Conservation (phyloP, 1,140 invertebrate species). For the Cyclargus thomasi region DNA sequence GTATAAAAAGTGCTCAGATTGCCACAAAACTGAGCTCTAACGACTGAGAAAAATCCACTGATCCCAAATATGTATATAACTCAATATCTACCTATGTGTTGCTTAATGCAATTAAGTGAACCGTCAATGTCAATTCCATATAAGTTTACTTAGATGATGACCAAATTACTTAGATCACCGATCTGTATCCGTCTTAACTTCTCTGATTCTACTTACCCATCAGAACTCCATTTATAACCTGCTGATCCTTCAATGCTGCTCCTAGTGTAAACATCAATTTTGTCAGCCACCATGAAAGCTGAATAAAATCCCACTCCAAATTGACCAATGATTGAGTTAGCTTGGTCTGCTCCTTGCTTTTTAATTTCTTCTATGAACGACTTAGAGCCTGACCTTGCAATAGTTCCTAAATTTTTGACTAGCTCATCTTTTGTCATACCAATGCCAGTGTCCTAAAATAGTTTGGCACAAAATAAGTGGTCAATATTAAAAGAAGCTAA, state of each 20-base stretch:
- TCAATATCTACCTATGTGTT: no score
- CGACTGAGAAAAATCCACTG: no score
- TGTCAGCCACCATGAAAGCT: conserved; percentile 96
- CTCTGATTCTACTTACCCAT: conserved; percentile 90
- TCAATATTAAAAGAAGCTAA: no score
- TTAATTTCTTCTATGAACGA: conserved; percentile 93
- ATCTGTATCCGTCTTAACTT: no score
- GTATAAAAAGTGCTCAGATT: no score
- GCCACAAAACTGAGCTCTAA: no score
- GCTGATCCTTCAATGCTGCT: conserved; percentile 78
- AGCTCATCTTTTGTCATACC: conserved; percentile 96
- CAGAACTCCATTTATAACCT: conserved; percentile 90
- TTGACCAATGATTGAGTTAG: conserved; percentile 94
- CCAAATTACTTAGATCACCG: no score
- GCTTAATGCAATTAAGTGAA: no score
- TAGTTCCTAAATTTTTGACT: conserved; percentile 93
- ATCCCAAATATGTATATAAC: no score
- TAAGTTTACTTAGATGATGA: no score
- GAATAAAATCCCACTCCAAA: conserved; percentile 99
- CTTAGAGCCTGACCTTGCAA: conserved; percentile 96
- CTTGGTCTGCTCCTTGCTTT: conserved; percentile 77
- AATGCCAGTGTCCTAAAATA: conserved; percentile 88
- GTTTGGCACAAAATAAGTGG: no score
- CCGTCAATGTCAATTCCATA: no score
- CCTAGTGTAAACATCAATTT: conserved; percentile 92